Evolutionary conservation across 2,113 vertebrate genomes (phyloP).

Genomic region (Tringa solitaria): DNA sequence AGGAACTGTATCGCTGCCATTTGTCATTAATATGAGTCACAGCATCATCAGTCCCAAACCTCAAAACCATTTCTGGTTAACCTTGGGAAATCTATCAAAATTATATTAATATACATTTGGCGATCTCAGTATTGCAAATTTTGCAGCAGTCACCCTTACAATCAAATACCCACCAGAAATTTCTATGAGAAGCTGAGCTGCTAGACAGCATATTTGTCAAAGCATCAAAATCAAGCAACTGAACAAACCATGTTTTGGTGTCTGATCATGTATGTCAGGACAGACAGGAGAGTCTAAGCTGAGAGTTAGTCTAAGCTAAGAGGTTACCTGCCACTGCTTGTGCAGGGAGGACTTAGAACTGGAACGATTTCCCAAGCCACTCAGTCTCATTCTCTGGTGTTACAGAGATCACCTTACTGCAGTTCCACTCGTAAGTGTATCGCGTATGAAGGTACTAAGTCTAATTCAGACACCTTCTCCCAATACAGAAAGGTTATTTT

Average conservation of each 20-base stretch:
- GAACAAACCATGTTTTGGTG: neutral
- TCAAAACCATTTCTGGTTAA: conserved; percentile 42
- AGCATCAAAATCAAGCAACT: neutral
- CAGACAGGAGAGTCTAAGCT: neutral
- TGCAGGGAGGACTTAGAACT: neutral
- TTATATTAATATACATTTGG: conserved; percentile 28
- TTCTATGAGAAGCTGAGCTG: neutral
- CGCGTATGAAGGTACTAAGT: neutral
- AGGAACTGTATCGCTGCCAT: neutral
- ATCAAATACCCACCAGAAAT: neutral
- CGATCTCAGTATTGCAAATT: neutral
- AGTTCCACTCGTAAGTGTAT: neutral
- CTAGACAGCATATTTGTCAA: neutral
- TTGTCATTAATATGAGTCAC: conserved; percentile 45
- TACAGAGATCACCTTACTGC: neutral
- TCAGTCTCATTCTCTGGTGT: neutral
- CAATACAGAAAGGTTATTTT: neutral
- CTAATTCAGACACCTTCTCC: neutral
- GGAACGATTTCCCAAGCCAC: neutral
- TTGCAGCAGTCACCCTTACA: neutral
- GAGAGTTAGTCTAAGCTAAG: neutral
- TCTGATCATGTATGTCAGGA: neutral
- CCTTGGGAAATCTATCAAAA: conserved; percentile 61
- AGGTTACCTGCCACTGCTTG: neutral
- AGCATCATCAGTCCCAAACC: conserved; percentile 24